Percentiles rank a stretch among this genome's conserved stretches.
These are phyloP conservation scores for Heterodera carotae DNA, from an alignment of 1,140 invertebrate genomes.

Conservation along the genomic window DNA sequence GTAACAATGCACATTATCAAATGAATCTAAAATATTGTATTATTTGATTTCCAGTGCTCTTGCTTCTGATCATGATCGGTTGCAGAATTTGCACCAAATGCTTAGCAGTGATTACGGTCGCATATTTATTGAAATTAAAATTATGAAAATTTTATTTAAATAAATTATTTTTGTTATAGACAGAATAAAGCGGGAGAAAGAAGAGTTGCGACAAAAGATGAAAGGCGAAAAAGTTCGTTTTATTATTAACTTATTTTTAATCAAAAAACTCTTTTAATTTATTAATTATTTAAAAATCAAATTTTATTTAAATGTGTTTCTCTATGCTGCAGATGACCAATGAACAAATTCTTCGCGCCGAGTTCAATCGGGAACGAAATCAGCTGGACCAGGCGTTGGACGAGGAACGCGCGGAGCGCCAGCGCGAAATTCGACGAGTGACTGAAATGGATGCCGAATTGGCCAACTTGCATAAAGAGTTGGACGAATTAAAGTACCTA, in stretches of 20 bases:
- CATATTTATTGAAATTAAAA: neutral
- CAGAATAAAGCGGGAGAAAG: conserved; percentile 32
- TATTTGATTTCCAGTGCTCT: conserved; percentile 25
- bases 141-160: neutral
- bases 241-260: too few relatives aligned
- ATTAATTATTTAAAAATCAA: neutral
- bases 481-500: conserved; percentile 36
- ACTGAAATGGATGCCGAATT: conserved; percentile 30
- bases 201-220: conserved; percentile 32
- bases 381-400: conserved; percentile 34
- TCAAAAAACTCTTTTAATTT: too few relatives aligned
- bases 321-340: conserved; percentile 25
- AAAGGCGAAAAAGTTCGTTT: conserved; percentile 40
- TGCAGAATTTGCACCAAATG: conserved; percentile 46
- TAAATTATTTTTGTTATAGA: neutral
- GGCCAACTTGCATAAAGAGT: conserved; percentile 33
- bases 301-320: conserved; percentile 12
- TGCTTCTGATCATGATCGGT: conserved; percentile 39
- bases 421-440: conserved; percentile 26
- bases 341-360: conserved; percentile 34
- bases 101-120: conserved; percentile 39
- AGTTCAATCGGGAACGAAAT: conserved; percentile 31
- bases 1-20: too few relatives aligned
- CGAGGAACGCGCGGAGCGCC: conserved; percentile 33
- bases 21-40: neutral